Percentiles rank a stretch among this genome's conserved stretches.
phyloP scores from a whole-genome alignment of 2,113 vertebrate genomes.

The Mastomys coucha region DNA sequence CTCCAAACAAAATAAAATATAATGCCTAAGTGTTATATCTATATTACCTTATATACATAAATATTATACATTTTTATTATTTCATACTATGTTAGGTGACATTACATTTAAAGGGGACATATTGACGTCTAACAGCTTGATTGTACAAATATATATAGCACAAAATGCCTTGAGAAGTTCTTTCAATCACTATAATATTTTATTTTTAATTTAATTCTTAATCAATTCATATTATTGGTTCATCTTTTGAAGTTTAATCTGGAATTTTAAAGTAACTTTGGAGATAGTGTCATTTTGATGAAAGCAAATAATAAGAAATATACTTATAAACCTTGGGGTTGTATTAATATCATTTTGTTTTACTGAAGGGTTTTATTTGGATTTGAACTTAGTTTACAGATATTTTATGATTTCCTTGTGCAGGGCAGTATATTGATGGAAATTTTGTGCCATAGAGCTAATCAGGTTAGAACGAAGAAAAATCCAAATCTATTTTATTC shows the following conservation, averaged over 20 bases:
- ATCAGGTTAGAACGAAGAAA: neutral
- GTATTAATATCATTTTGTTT: neutral
- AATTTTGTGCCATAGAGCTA: neutral
- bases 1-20: neutral
- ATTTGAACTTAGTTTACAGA: neutral
- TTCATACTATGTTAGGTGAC: neutral
- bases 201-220: neutral
- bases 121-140: neutral
- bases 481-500: neutral
- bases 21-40: neutral
- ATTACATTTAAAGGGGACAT: neutral
- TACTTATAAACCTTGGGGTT: neutral
- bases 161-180: neutral
- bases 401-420: neutral
- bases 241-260: neutral
- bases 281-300: neutral
- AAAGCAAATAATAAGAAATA: neutral
- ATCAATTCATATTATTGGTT: neutral
- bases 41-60: neutral
- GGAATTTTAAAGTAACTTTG: neutral
- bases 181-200: neutral
- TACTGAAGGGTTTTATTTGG: neutral
- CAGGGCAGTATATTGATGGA: accelerated
- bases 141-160: neutral
- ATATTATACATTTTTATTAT: neutral